Percentiles rank a stretch among this genome's conserved stretches.
These are phyloP conservation scores for Pinna nobilis DNA, from an alignment of 1,140 invertebrate genomes.

Conservation along the genomic window DNA sequence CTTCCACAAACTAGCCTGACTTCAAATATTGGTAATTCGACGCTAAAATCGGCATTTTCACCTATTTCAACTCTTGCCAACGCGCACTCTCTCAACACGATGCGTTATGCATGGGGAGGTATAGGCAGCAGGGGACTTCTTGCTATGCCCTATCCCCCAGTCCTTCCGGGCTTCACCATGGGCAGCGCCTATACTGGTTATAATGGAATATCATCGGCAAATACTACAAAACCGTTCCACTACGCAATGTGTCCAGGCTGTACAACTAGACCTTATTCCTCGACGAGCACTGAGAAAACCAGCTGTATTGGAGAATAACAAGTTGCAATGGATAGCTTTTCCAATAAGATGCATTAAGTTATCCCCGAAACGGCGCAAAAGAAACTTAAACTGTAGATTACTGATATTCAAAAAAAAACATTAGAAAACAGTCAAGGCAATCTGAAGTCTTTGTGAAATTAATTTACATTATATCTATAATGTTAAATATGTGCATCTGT, in stretches of 20 bases:
- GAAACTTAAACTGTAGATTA: no score
- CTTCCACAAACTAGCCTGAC: slow-evolving; percentile 11
- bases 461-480: no score
- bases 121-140: slow-evolving; percentile 32
- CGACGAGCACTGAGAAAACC: slow-evolving; percentile 27
- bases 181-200: slow-evolving; percentile 37
- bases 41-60: slow-evolving; percentile 45
- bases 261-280: slow-evolving; percentile 32
- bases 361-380: no score
- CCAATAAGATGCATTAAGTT: no score
- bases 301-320: slow-evolving; percentile 36
- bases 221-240: slow-evolving; percentile 38
- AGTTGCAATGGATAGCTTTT: no score
- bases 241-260: slow-evolving; percentile 45
- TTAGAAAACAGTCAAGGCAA: no score
- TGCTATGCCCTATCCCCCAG: slow-evolving; percentile 42
- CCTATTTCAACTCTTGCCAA: slow-evolving; percentile 39
- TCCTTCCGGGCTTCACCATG: slow-evolving; percentile 33
- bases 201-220: slow-evolving; percentile 20
- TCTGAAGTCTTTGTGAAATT: no score
- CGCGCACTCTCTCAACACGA: slow-evolving; percentile 36
- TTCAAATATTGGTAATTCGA: slow-evolving; percentile 12
- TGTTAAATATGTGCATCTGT: no score
- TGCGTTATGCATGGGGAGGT: slow-evolving; percentile 41
- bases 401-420: no score